A percentile compares a stretch with the other conserved stretches of the same genome.
These are phyloP conservation scores for Stenodema calcarata DNA, from an alignment of 2,888 invertebrate genomes.

Conservation along the genomic window DNA sequence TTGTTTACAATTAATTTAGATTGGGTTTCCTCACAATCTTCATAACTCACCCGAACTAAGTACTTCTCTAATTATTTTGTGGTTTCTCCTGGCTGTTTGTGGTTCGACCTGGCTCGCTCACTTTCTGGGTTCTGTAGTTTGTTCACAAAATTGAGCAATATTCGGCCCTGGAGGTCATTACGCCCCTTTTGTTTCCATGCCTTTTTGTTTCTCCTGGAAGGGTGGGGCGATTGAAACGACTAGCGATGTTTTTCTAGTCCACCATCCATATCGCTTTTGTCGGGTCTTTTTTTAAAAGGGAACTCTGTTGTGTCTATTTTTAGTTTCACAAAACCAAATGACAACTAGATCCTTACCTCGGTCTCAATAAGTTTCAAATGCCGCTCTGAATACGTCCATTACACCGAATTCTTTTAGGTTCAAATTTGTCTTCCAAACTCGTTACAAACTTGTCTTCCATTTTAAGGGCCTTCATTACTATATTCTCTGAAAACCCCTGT, in stretches of 20 bases:
- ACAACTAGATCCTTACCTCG: not conserved
- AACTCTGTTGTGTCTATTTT: constrained; percentile 18
- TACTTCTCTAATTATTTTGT: too few species aligned
- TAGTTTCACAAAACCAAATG: not conserved
- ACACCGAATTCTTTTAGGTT: too few species aligned
- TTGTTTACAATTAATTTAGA: not conserved
- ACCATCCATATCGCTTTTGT: constrained; percentile 20
- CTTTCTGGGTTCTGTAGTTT: not conserved
- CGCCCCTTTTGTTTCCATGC: not conserved
- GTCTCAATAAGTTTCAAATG: not conserved
- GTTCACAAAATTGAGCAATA: not conserved
- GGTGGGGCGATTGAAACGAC: not conserved
- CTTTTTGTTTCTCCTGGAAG: not conserved
- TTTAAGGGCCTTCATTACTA: too few species aligned
- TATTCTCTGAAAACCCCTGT: too few species aligned
- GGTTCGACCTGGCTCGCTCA: too few species aligned
- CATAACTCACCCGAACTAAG: too few species aligned
- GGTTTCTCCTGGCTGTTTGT: too few species aligned
- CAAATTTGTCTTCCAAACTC: too few species aligned
- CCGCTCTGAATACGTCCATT: not conserved
- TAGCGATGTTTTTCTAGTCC: constrained; percentile 6
- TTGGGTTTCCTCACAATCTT: not conserved
- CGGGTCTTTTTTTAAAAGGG: not conserved
- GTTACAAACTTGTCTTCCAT: too few species aligned
- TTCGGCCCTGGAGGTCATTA: not conserved